phyloP scores from a whole-genome alignment of 2,113 vertebrate species.

The Ceyx melanurus region DNA sequence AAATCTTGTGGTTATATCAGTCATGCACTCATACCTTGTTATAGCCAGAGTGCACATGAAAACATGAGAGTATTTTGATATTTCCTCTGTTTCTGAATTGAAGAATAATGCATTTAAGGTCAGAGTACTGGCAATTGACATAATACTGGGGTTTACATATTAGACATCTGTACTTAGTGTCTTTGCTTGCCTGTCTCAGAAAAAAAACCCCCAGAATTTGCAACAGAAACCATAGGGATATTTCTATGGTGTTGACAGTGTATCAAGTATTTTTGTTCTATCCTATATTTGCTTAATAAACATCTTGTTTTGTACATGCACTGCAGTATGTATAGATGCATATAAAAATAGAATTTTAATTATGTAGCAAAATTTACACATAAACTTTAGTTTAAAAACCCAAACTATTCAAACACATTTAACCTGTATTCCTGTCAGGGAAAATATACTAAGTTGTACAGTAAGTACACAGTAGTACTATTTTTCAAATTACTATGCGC shows the following conservation, averaged over 20 bases:
- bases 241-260: neutral
- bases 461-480: neutral
- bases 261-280: neutral
- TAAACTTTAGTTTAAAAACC: neutral
- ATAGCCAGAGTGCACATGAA: neutral
- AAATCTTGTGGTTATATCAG: neutral
- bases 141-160: neutral
- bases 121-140: neutral
- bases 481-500: neutral
- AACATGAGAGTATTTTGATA: neutral
- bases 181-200: neutral
- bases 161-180: neutral
- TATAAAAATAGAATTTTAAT: neutral
- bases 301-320: neutral
- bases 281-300: neutral
- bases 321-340: neutral
- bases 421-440: neutral
- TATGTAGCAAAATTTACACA: neutral
- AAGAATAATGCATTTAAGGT: neutral
- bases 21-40: neutral
- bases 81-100: neutral
- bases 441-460: neutral
- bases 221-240: neutral
- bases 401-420: neutral
- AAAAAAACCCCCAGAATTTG: neutral